Conservation (phyloP, 2,888 invertebrate genomes). For the Ernsta delagoae region DNA sequence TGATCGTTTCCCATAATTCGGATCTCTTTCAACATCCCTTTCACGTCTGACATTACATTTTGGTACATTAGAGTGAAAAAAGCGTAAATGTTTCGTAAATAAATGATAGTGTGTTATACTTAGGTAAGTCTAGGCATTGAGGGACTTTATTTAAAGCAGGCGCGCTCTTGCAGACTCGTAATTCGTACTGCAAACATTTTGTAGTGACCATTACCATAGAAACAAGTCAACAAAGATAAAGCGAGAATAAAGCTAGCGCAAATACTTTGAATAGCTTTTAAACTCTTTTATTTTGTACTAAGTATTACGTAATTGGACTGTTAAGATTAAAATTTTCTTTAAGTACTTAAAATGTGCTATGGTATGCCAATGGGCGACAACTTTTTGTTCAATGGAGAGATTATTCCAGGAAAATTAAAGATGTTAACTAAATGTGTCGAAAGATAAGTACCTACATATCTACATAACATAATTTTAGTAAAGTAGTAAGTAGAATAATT, state of each 20-base stretch:
- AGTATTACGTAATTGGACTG: slow-evolving; percentile 3
- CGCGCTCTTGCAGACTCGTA: background rate
- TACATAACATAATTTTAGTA: too few relatives aligned
- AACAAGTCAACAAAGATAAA: slow-evolving; percentile 19
- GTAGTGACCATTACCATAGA: slow-evolving; percentile 2
- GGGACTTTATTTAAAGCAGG: background rate
- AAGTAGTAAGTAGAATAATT: too few relatives aligned
- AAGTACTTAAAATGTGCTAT: background rate
- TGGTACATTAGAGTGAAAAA: background rate
- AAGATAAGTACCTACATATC: too few relatives aligned
- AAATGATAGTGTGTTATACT: background rate
- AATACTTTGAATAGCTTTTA: slow-evolving; percentile 22
- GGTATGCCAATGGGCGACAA: slow-evolving; percentile 14
- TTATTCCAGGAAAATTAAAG: too few relatives aligned
- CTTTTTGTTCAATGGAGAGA: background rate
- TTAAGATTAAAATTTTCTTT: slow-evolving; percentile 15
- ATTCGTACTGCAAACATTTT: background rate
- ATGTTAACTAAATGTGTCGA: too few relatives aligned
- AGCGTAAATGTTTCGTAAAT: background rate
- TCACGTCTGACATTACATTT: background rate
- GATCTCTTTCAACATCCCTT: slow-evolving; percentile 10
- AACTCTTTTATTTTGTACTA: slow-evolving; percentile 1
- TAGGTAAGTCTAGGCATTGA: background rate
- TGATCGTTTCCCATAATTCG: slow-evolving; percentile 22
- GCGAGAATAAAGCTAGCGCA: slow-evolving; percentile 18